phyloP scores from a whole-genome alignment of 2,113 vertebrate species.

The Actenoides hombroni region DNA sequence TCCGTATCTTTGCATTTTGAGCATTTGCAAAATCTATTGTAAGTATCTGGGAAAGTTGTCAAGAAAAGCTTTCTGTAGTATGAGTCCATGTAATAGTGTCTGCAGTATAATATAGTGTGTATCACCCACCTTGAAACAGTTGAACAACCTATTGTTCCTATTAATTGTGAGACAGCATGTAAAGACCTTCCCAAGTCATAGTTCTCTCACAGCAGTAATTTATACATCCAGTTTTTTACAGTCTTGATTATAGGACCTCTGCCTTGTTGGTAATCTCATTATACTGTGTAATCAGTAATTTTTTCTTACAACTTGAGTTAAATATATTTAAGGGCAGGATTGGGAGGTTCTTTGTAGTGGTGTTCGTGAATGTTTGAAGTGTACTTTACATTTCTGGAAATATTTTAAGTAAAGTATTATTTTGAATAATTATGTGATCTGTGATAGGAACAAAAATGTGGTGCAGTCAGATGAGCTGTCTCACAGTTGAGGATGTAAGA shows the following conservation, averaged over 20 bases:
- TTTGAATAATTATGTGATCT: background rate
- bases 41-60: background rate
- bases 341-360: background rate
- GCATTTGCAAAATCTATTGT: background rate
- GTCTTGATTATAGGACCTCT: background rate
- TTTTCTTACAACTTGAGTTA: background rate
- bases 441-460: background rate
- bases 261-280: background rate
- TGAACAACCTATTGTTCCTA: background rate
- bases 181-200: background rate
- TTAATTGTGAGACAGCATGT: background rate
- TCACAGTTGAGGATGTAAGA: background rate
- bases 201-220: background rate
- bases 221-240: background rate
- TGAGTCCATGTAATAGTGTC: background rate
- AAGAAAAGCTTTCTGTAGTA: background rate
- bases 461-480: background rate
- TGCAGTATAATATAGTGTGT: background rate
- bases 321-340: accelerated
- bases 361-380: background rate
- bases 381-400: background rate
- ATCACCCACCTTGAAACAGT: background rate
- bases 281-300: background rate
- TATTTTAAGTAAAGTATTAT: background rate
- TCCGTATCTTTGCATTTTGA: background rate